Percentiles rank a stretch among this genome's conserved stretches.
These are phyloP conservation scores for Gallinago media DNA, from an alignment of 2,113 vertebrate species.

Conservation along the genomic window DNA sequence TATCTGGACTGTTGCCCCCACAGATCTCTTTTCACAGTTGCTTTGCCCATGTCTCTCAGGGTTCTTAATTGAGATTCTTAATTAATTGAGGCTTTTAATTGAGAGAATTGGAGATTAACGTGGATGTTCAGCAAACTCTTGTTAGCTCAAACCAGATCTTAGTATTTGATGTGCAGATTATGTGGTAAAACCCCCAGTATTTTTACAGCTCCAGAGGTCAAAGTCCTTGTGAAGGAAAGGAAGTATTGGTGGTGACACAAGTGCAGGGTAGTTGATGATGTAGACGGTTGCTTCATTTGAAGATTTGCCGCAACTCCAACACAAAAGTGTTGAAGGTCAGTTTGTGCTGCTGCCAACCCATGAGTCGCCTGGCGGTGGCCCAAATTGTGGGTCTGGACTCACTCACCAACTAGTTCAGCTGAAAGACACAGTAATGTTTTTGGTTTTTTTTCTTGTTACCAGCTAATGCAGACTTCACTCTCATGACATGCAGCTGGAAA, in stretches of 20 bases:
- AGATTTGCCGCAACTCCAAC: neutral
- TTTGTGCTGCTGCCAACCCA: neutral
- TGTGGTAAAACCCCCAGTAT: rapidly evolving
- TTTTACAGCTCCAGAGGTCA: neutral
- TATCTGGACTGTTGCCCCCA: neutral
- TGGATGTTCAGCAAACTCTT: neutral
- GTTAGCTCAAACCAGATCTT: neutral
- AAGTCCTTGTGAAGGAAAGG: neutral
- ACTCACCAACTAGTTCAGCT: neutral
- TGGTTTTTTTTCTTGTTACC: neutral
- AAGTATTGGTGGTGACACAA: neutral
- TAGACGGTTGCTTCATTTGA: neutral
- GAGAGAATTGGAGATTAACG: rapidly evolving
- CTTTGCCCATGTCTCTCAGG: neutral
- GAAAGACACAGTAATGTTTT: neutral
- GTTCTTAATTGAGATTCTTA: neutral
- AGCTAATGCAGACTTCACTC: neutral
- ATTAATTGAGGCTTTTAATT: neutral
- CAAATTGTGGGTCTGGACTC: neutral
- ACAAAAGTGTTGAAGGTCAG: neutral
- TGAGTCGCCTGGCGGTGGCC: neutral
- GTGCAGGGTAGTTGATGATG: neutral
- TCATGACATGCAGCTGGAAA: neutral
- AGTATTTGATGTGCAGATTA: neutral
- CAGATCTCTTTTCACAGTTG: neutral